Base-by-base conservation (phyloP, 2,113 vertebrate species). In the Oxyura jamaicensis region DNA sequence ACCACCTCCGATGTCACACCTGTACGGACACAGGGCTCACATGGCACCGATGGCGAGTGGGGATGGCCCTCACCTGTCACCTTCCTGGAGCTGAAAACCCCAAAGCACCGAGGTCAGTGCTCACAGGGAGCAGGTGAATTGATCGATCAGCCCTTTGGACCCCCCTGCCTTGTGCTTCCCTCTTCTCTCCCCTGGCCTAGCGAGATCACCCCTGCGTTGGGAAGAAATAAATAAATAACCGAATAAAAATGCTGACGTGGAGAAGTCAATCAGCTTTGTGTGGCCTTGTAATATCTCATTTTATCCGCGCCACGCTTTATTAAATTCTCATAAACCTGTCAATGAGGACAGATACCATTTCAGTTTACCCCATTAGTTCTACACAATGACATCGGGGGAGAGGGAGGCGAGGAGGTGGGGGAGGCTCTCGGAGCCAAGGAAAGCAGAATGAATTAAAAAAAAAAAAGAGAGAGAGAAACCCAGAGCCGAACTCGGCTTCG, bases 301-400 rank as follows among this genome's bases (percentile, higher is more conserved):
- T 98, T 98, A 98, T 98, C 98, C 98, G 66, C 3, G 98, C 97
- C 97, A 98, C 98, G 98, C 98, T 98, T 98, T 98, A 98, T 98
- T 98, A 98, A 98, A 98, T 98, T 98, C 98, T 98, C 98, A 98
- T 98, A 98, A 98, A 98, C 98, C 98, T 98, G 98, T 98, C 98
- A 98, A 97, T 97, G 98, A 98, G 98, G 98, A 98, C 98, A 98
- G 97, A 97, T 98, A 98, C 98, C 97, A 98, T 98, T 98, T 98
- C 97, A 98, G 97, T 98, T 98, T 98, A 98, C 98, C 97, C 98
- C 98, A 98, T 98, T 98, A 98, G 98, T 98, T 98, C 96, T 90
- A 98, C 97, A 98, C 98, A 98, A 98, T 98, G 97, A 98, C 97
- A 94, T 94, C 73, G 92, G 72, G 90, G 90, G 94, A 93, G 90